Percentiles rank a stretch among this genome's conserved stretches.
phyloP scores from a whole-genome alignment of 2,797 vertebrate genomes.

The Tapirus indicus region DNA sequence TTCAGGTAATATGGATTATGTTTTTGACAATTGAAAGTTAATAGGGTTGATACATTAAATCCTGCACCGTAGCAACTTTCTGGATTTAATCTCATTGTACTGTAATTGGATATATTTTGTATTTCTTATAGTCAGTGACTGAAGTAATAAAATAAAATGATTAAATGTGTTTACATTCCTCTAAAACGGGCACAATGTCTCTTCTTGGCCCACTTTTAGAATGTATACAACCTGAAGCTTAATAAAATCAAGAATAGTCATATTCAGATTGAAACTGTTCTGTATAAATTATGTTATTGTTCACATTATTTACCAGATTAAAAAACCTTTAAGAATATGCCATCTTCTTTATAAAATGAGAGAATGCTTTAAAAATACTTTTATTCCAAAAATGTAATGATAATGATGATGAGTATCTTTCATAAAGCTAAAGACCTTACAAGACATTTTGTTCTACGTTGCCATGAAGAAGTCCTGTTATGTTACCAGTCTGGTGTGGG shows the following conservation, averaged over 20 bases:
- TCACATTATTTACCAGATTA: neutral
- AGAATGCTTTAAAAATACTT: neutral
- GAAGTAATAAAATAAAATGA: neutral
- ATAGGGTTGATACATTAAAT: slow-evolving; percentile 28
- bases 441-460: neutral
- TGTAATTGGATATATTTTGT: slow-evolving; percentile 33
- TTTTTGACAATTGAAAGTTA: slow-evolving; percentile 63
- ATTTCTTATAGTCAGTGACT: slow-evolving; percentile 37
- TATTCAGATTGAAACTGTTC: neutral
- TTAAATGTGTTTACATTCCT: slow-evolving; percentile 21
- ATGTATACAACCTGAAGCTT: neutral
- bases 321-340: slow-evolving; percentile 36
- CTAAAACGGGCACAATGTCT: neutral
- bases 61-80: slow-evolving; percentile 4
- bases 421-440: neutral
- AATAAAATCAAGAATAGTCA: neutral
- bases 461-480: neutral
- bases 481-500: neutral
- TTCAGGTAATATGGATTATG: slow-evolving; percentile 13
- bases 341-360: slow-evolving; percentile 22
- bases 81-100: slow-evolving; percentile 6
- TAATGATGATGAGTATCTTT: neutral
- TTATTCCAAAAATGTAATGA: neutral
- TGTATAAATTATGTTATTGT: neutral
- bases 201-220: slow-evolving; percentile 21